phyloP scores from a whole-genome alignment of 1,140 invertebrate genomes.

The Drosophila lowei region DNA sequence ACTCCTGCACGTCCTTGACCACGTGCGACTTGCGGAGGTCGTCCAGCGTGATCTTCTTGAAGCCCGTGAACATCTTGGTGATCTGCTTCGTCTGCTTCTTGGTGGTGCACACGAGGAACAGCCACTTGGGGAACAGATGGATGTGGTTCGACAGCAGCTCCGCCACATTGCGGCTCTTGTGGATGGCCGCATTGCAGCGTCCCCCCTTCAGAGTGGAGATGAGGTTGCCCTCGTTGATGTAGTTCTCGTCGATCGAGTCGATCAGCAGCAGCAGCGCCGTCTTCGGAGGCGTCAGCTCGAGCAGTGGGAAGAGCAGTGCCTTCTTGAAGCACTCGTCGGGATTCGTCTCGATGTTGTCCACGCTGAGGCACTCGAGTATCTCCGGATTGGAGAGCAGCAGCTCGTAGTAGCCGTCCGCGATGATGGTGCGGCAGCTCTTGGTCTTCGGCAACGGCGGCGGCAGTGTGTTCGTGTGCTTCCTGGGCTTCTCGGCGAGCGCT shows the following conservation, averaged over 20 bases:
- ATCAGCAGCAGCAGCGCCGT: conserved; percentile 93
- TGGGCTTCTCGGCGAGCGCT: conserved; percentile 59
- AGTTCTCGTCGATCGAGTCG: conserved; percentile 95
- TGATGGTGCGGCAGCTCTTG: conserved; percentile 86
- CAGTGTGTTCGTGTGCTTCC: conserved; percentile 58
- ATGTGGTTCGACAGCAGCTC: conserved; percentile 94
- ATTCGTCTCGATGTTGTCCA: conserved; percentile 89
- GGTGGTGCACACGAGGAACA: conserved; percentile 95
- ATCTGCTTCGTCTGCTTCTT: conserved; percentile 93
- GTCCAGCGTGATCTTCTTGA: conserved; percentile 95
- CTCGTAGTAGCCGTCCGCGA: conserved; percentile 92
- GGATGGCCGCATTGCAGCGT: conserved; percentile 82
- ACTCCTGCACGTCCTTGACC: conserved; percentile 96
- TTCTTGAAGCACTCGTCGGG: conserved; percentile 96
- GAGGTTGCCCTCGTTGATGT: conserved; percentile 82
- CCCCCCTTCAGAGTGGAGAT: conserved; percentile 83
- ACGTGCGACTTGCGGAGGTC: conserved; percentile 95
- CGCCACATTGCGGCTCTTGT: conserved; percentile 89
- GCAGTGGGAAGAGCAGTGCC: conserved; percentile 92
- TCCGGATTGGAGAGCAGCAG: conserved; percentile 90
- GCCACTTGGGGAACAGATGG: conserved; percentile 96
- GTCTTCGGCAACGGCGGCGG: conserved; percentile 86
- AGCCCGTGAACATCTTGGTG: conserved; percentile 96
- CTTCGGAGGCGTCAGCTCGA: conserved; percentile 93
- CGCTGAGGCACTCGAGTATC: conserved; percentile 85